Conservation (phyloP, 2,113 vertebrate genomes). For the Tylochromis polylepis region DNA sequence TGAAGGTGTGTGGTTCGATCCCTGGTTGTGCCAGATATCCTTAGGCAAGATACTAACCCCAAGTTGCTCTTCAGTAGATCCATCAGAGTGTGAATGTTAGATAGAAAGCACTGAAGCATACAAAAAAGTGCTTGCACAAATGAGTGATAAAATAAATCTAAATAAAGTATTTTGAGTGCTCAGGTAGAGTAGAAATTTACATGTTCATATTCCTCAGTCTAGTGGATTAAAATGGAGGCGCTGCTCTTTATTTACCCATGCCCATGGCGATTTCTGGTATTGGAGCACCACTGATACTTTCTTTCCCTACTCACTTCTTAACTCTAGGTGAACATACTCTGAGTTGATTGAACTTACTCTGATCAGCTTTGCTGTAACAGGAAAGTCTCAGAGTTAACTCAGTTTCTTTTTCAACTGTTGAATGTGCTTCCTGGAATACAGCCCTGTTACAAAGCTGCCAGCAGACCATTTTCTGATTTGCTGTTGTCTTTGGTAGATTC, state of each 20-base stretch:
- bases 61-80: not conserved
- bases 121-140: not conserved
- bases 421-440: too few relatives aligned
- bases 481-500: not conserved
- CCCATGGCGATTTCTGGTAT: not conserved
- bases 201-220: not conserved
- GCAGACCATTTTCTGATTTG: not conserved
- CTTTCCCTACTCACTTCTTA: not conserved
- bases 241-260: not conserved
- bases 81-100: not conserved
- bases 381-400: too few relatives aligned
- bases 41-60: not conserved
- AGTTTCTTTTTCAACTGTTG: too few relatives aligned
- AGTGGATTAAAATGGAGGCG: not conserved
- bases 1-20: not conserved
- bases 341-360: not conserved
- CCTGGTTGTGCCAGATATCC: not conserved
- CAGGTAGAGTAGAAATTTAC: not conserved
- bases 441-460: not conserved
- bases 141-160: too few relatives aligned
- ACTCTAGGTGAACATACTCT: not conserved
- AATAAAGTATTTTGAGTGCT: not conserved
- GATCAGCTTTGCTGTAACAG: too few relatives aligned
- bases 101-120: not conserved
- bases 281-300: not conserved